These are phyloP conservation scores for Neodontobutis hainanensis DNA, from an alignment of 2,113 vertebrate genomes.

Conservation along the genomic window DNA sequence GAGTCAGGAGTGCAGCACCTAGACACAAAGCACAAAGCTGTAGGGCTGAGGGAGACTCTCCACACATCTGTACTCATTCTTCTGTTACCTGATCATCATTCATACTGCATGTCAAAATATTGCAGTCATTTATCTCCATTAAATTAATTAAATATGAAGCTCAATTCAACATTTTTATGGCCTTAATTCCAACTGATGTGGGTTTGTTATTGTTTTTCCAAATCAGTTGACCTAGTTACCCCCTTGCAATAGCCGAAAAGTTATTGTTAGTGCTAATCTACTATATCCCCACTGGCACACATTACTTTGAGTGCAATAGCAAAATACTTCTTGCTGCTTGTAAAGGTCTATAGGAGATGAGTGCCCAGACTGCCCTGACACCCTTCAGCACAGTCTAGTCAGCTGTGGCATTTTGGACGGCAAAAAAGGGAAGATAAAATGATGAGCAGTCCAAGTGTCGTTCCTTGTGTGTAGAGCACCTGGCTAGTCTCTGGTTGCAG, in stretches of 20 bases:
- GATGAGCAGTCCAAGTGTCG: conserved; percentile 41
- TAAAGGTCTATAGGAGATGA: conserved; percentile 1
- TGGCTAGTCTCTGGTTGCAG: conserved; percentile 41
- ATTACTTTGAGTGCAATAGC: background rate
- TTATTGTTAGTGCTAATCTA: background rate
- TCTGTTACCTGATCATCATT: too few species aligned
- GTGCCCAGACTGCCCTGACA: conserved; percentile 5
- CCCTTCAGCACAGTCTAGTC: conserved; percentile 1
- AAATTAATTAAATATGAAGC: too few species aligned
- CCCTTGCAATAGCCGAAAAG: background rate
- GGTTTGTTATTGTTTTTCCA: background rate
- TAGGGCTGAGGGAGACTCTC: too few species aligned
- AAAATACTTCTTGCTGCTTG: too few species aligned
- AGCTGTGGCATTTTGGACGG: conserved; percentile 23
- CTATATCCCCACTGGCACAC: background rate
- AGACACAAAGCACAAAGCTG: conserved; percentile 9
- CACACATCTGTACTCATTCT: too few species aligned
- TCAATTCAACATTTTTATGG: background rate
- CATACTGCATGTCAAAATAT: too few species aligned
- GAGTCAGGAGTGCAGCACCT: conserved; percentile 47
- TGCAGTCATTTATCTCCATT: too few species aligned
- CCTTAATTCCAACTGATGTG: background rate
- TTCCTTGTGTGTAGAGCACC: conserved; percentile 45
- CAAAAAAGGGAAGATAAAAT: conserved; percentile 60
- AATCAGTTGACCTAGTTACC: background rate